Percentiles rank a stretch among this genome's conserved stretches.
phyloP scores from a whole-genome alignment of 1,140 invertebrate genomes.

The Euborellia annulipes region DNA sequence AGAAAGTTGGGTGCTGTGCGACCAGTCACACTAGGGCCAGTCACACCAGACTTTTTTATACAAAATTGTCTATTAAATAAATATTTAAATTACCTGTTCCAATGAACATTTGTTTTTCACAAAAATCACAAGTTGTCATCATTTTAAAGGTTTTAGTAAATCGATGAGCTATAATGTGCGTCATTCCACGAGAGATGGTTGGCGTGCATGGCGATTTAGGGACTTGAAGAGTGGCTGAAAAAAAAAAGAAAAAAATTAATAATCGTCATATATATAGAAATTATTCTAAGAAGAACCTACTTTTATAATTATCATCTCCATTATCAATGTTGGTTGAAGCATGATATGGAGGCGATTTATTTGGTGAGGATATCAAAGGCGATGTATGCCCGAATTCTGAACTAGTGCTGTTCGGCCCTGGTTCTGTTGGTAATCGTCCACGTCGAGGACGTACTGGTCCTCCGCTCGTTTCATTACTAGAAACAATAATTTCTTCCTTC shows the following conservation, averaged over 20 bases:
- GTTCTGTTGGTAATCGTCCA: slow-evolving; percentile 51
- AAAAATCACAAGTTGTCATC: slow-evolving; percentile 77
- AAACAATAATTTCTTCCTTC: no score
- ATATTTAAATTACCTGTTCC: slow-evolving; percentile 46
- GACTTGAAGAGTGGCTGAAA: slow-evolving; percentile 36
- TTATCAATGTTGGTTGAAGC: slow-evolving; percentile 29
- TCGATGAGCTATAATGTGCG: slow-evolving; percentile 79
- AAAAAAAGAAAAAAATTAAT: slow-evolving; percentile 9
- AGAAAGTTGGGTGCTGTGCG: no score
- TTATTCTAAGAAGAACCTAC: slow-evolving; percentile 20
- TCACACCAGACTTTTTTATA: no score
- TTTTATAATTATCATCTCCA: slow-evolving; percentile 39
- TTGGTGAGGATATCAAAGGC: slow-evolving; percentile 40
- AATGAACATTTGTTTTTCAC: slow-evolving; percentile 81
- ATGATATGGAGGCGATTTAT: slow-evolving; percentile 44
- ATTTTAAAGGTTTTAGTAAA: slow-evolving; percentile 80
- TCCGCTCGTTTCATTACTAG: slow-evolving; percentile 5
- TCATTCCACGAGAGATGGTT: slow-evolving; percentile 55
- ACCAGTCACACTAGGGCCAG: no score
- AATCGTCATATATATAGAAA: background rate
- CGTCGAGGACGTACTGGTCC: slow-evolving; percentile 25
- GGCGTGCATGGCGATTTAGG: slow-evolving; percentile 63
- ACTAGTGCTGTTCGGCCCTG: slow-evolving; percentile 34
- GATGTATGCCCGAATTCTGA: slow-evolving; percentile 29
- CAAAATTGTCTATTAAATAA: no score